phyloP scores from a whole-genome alignment of 2,888 invertebrate genomes.

The Ormyrus labotus region DNA sequence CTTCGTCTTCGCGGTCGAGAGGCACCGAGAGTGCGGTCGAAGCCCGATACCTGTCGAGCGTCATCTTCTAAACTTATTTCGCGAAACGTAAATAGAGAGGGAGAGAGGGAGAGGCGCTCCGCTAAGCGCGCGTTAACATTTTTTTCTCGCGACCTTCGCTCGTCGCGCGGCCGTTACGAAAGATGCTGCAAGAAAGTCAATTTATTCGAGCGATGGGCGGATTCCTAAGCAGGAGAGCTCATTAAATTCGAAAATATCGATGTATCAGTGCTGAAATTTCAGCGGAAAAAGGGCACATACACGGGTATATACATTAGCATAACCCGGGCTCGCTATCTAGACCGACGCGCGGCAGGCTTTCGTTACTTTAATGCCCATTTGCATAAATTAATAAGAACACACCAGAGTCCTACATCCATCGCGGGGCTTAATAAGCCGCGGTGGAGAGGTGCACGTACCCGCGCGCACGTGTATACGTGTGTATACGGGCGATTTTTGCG shows the following conservation, averaged over 20 bases:
- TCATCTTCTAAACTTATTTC: not conserved
- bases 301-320: not conserved
- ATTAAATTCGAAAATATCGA: too few species aligned
- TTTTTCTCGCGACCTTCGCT: slow-evolving; percentile 4
- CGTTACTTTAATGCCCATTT: not conserved
- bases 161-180: not conserved
- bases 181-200: slow-evolving; percentile 21
- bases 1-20: too few species aligned
- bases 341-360: not conserved
- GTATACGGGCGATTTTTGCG: not conserved
- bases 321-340: not conserved
- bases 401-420: not conserved
- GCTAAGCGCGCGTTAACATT: not conserved
- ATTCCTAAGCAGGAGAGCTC: too few species aligned
- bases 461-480: not conserved
- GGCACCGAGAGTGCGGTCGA: not conserved
- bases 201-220: slow-evolving; percentile 10
- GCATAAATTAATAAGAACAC: slow-evolving; percentile 16
- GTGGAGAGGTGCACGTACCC: not conserved
- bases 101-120: not conserved
- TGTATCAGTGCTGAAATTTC: too few species aligned
- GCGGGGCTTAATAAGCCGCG: slow-evolving; percentile 2
- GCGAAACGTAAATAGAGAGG: not conserved
- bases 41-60: not conserved
- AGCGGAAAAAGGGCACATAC: too few species aligned